A percentile compares a stretch with the other conserved stretches of the same genome.
Conservation (phyloP, 2,888 invertebrate species). For the Dascillus cervinus region DNA sequence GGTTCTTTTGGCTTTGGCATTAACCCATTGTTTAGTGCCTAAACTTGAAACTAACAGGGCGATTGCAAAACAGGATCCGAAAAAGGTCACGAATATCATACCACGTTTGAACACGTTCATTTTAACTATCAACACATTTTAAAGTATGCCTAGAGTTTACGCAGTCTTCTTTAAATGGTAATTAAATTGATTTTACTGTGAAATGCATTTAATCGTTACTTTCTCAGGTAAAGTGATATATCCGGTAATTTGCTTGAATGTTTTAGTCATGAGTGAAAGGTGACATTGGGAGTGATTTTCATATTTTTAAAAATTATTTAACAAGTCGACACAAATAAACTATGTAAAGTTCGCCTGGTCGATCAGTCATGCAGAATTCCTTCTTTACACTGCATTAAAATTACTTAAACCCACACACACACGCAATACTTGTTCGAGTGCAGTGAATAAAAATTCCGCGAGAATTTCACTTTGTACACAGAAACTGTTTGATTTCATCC, state of each 20-base stretch:
- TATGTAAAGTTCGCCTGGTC: too few species aligned
- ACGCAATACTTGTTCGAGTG: too few species aligned
- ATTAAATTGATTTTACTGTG: not conserved
- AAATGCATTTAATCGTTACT: not conserved
- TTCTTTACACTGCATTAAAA: too few species aligned
- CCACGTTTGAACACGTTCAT: conserved; percentile 67
- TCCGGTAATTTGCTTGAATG: not conserved
- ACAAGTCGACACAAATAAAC: too few species aligned
- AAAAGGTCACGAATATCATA: conserved; percentile 75
- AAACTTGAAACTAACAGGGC: conserved; percentile 73
- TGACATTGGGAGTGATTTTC: not conserved
- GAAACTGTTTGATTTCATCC: too few species aligned
- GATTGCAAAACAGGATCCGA: conserved; percentile 68
- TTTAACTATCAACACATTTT: conserved; percentile 20
- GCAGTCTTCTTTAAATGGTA: not conserved
- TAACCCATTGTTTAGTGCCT: conserved; percentile 78
- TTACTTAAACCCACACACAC: too few species aligned
- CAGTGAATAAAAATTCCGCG: too few species aligned
- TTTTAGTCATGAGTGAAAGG: not conserved
- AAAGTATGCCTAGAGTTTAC: not conserved
- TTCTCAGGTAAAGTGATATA: not conserved
- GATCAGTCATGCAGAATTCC: too few species aligned
- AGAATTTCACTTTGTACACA: too few species aligned
- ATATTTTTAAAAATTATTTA: not conserved
- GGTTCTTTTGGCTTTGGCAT: conserved; percentile 61